Percentiles rank a stretch among this genome's conserved stretches.
These are phyloP conservation scores for Gadus macrocephalus DNA, from an alignment of 2,113 vertebrate species.

Conservation along the genomic window DNA sequence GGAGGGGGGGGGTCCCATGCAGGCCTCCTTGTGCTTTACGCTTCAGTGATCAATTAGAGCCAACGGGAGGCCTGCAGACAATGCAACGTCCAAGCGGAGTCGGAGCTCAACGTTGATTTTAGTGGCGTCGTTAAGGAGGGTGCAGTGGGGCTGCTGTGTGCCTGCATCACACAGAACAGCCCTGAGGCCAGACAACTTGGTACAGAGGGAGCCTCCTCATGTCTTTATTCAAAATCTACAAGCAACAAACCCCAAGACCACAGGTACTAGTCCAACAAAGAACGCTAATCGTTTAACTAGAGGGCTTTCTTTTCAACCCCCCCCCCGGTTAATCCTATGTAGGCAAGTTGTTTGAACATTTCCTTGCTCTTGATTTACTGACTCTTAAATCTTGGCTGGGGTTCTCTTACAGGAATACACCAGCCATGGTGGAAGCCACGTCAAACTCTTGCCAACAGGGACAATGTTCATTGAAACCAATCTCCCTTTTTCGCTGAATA, in stretches of 20 bases:
- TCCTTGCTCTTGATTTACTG: slow-evolving; percentile 43
- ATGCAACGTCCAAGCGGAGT: slow-evolving; percentile 21
- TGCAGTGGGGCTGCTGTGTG: not conserved
- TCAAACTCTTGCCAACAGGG: not conserved
- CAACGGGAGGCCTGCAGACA: slow-evolving; percentile 27
- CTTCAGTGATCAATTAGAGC: slow-evolving; percentile 52
- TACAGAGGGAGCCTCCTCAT: slow-evolving; percentile 37
- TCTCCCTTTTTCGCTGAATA: not conserved
- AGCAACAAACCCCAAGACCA: slow-evolving; percentile 39
- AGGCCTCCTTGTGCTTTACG: slow-evolving; percentile 25
- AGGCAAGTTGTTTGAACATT: slow-evolving; percentile 32
- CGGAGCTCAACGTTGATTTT: slow-evolving; percentile 18
- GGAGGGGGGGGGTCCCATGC: slow-evolving; percentile 13
- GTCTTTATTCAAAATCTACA: slow-evolving; percentile 23
- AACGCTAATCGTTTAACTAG: slow-evolving; percentile 38
- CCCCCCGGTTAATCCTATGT: slow-evolving; percentile 26
- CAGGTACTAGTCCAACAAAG: slow-evolving; percentile 37
- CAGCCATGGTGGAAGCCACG: slow-evolving; percentile 6
- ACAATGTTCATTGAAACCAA: not conserved
- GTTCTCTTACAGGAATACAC: slow-evolving; percentile 24
- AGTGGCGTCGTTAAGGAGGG: not conserved
- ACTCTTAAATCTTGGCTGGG: slow-evolving; percentile 27
- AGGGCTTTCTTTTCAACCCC: slow-evolving; percentile 18
- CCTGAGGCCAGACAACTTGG: slow-evolving; percentile 27
- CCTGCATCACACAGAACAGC: slow-evolving; percentile 6